Evolutionary conservation across 1,140 invertebrate species (phyloP).

Genomic region (Euborellia annulipes): DNA sequence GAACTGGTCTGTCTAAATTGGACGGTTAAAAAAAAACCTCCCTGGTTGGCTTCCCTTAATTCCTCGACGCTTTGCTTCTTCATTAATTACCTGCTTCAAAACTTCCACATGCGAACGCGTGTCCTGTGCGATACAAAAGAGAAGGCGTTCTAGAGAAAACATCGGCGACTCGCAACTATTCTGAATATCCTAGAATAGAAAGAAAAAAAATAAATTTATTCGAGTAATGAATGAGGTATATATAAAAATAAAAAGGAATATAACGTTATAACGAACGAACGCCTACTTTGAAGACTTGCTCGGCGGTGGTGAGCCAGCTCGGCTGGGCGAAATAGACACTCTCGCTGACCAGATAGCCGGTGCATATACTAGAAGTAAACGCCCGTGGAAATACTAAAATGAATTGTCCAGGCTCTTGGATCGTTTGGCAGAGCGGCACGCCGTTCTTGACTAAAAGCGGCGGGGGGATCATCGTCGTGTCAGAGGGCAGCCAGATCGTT

Average conservation of each 20-base stretch:
- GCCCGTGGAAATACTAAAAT: constrained; percentile 81
- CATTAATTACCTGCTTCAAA: constrained; percentile 36
- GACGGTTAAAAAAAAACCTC: too few species aligned
- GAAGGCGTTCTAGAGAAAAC: constrained; percentile 73
- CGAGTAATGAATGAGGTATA: too few species aligned
- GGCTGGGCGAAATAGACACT: constrained; percentile 84
- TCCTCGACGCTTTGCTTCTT: too few species aligned
- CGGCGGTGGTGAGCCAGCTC: constrained; percentile 60
- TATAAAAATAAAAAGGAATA: too few species aligned
- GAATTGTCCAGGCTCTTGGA: constrained; percentile 80
- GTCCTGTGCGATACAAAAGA: constrained; percentile 64
- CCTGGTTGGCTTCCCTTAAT: too few species aligned
- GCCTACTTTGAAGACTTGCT: constrained; percentile 54
- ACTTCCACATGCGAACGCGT: constrained; percentile 43
- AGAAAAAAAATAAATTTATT: constrained; percentile 11
- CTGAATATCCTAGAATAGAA: constrained; percentile 50
- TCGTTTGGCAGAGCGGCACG: constrained; percentile 59
- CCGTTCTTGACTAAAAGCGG: constrained; percentile 54
- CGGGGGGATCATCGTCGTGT: constrained; percentile 91
- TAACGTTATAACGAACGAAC: too few species aligned
- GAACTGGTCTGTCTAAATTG: too few species aligned
- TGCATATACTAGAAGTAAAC: constrained; percentile 77
- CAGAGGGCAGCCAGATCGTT: constrained; percentile 75
- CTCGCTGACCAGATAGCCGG: constrained; percentile 80
- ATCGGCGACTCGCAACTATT: constrained; percentile 78